These are phyloP conservation scores for Leptoteleia sp. DNA, from an alignment of 1,140 invertebrate species.

Conservation along the genomic window DNA sequence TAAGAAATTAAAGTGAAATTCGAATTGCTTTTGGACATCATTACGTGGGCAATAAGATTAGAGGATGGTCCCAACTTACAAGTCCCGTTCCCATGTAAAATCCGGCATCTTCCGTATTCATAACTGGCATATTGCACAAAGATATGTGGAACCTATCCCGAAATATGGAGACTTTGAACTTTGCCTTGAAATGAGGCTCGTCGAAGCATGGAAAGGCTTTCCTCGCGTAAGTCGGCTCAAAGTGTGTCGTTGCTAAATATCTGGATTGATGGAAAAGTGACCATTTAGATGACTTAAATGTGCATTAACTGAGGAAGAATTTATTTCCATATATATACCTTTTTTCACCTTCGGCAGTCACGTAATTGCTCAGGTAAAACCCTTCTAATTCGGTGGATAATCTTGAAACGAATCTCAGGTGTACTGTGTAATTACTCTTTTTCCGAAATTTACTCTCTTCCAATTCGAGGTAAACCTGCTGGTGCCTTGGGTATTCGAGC, in stretches of 20 bases:
- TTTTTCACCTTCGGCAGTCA: slow-evolving; percentile 86
- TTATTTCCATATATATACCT: slow-evolving; percentile 82
- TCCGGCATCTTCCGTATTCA: slow-evolving; percentile 91
- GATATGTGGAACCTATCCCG: slow-evolving; percentile 93
- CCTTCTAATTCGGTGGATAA: slow-evolving; percentile 91
- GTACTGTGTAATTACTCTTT: slow-evolving; percentile 91
- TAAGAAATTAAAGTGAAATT: no score
- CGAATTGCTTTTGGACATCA: no score
- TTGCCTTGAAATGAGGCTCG: slow-evolving; percentile 96
- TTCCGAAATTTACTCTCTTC: slow-evolving; percentile 87
- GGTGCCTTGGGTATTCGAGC: slow-evolving; percentile 90
- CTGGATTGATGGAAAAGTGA: slow-evolving; percentile 79
- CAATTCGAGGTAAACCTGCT: slow-evolving; percentile 93
- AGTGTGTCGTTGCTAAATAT: slow-evolving; percentile 95
- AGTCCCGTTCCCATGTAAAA: slow-evolving; percentile 92
- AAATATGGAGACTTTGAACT: slow-evolving; percentile 94
- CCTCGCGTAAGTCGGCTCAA: slow-evolving; percentile 96
- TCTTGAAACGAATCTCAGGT: slow-evolving; percentile 90
- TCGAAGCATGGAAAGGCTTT: slow-evolving; percentile 98
- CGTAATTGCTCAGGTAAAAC: slow-evolving; percentile 95
- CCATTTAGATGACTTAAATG: slow-evolving; percentile 31
- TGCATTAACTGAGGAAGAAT: slow-evolving; percentile 8
- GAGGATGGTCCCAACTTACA: no score
- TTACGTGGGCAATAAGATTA: no score
- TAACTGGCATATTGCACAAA: slow-evolving; percentile 94